Base-by-base conservation (phyloP, 2,113 vertebrate genomes). In the Neoarius graeffei region DNA sequence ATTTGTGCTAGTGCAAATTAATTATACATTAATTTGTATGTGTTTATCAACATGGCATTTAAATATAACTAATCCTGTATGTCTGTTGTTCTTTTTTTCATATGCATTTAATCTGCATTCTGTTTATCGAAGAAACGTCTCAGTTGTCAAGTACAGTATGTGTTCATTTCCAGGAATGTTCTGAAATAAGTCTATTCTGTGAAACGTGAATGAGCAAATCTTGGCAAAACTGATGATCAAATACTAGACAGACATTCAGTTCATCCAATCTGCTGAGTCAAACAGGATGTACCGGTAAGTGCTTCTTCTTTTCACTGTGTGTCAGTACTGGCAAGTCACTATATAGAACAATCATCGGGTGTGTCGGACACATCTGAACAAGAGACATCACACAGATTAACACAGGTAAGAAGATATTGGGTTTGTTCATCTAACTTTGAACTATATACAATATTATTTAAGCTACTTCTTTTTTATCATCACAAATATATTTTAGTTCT, bases 221-320 rank as follows among this genome's bases (percentile, higher is more conserved):
- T 4, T 6, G 48, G 23, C 4, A 60, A 19, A 81, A 42, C 27
- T 42, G 80, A 35, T 81, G 80, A 81, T 35, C 1, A 81, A 42
- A 81, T 81, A 23, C 11, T 19, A 81, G 1, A 35, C 30, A 81
- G 1, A 35, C 30, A 60, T 42, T 81, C 17, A 57, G 15, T 20
- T 9, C 4, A 25, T 50, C 59, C 50, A 7, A 52, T 52, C 23
- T 48, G 5, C 4, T 1, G 19, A 13, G 57, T 62, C 5, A 25
- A 84, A 84, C 64, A 71, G 66, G 50, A 84, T 71, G 83, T n/a
- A n/a, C n/a, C n/a, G n/a, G n/a, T 69, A 54, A 30, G 50, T 23
- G 15, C 56, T 67, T 84, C 82, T 84, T 30, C 15, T 56, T 84
- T 84, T 84, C n/a, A 30, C 15, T 57, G 17, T 56, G 64, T 56